Evolutionary conservation across 2,888 invertebrate species (phyloP), one percentile per base, ranked within the genome.

Genomic region (Keiferia lycopersicella): DNA sequence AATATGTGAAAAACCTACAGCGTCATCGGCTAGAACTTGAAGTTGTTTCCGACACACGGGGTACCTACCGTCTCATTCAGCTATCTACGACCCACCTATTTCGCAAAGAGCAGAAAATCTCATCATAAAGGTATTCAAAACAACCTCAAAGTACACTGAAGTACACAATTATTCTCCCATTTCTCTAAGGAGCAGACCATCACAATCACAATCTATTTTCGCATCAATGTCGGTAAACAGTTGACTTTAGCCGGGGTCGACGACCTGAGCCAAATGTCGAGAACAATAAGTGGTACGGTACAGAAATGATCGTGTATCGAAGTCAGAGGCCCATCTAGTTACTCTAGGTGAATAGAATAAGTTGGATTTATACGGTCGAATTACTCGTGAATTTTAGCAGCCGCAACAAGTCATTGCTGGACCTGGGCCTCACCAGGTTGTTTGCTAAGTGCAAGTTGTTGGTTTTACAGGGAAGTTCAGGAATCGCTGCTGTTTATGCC

Each of bases 181-280:
- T 65, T 61, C 45, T 39, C 67, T 69, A 69, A 69, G 64, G 67
- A 69, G 69, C 62, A 71, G 73, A 67, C 59, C 62, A 67, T 67
- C 61, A 67, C 63, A 67, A 67, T 71, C 72, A 64, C 71, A 74
- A 77, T 62, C 75, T 76, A 80, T 80, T 80, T 81, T 75, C 71
- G 74, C 67, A 77, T 76, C 74, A 75, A 80, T 78, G 78, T 77
- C 77, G 68, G 78, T 79, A 84, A 83, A 84, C 75, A 83, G 82
- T 80, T 82, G 81, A 83, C 60, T 63, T 81, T 81, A 50, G 82
- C 77, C 71, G 71, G 76, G 86, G 85, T 86, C 87, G 73, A 76
- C 75, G 86, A 87, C 86, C 88, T 78, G 76, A 71, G 82, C 84
- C 82, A 83, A 88, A 88, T 86, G 82, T 82, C 81, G 83, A 87